These are phyloP conservation scores for Conomelus anceps DNA, from an alignment of 2,888 invertebrate genomes.

Conservation along the genomic window DNA sequence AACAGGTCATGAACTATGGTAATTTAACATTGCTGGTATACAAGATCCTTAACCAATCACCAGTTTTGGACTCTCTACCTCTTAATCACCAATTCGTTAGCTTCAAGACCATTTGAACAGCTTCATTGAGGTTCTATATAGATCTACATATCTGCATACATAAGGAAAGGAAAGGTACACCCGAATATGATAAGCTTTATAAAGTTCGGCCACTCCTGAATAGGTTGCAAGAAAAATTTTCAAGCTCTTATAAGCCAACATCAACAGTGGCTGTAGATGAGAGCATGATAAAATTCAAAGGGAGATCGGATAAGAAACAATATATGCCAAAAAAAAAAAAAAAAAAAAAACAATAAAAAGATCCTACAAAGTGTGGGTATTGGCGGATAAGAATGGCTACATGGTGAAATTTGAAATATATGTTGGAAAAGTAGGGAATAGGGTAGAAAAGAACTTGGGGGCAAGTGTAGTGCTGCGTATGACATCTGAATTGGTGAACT, in stretches of 20 bases:
- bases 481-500: constrained; percentile 1
- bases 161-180: constrained; percentile 8
- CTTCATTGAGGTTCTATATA: too few relatives aligned
- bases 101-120: too few relatives aligned
- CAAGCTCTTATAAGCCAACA: background rate
- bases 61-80: too few relatives aligned
- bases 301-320: constrained; percentile 9
- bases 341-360: constrained; percentile 17
- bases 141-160: too few relatives aligned
- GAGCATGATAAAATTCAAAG: constrained; percentile 21
- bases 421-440: constrained; percentile 25
- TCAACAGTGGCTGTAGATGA: constrained; percentile 19
- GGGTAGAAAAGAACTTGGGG: constrained; percentile 12
- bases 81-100: too few relatives aligned
- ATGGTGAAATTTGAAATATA: constrained; percentile 18
- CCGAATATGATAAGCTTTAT: constrained; percentile 18
- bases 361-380: constrained; percentile 21
- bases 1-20: background rate
- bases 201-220: constrained; percentile 18
- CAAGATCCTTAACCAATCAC: too few relatives aligned
- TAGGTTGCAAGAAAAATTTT: constrained; percentile 5
- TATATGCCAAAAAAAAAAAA: constrained; percentile 18
- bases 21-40: too few relatives aligned
- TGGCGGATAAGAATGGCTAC: constrained; percentile 6
- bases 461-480: background rate